Conservation (phyloP, 1,140 invertebrate species). For the Drosophila ambigua region DNA sequence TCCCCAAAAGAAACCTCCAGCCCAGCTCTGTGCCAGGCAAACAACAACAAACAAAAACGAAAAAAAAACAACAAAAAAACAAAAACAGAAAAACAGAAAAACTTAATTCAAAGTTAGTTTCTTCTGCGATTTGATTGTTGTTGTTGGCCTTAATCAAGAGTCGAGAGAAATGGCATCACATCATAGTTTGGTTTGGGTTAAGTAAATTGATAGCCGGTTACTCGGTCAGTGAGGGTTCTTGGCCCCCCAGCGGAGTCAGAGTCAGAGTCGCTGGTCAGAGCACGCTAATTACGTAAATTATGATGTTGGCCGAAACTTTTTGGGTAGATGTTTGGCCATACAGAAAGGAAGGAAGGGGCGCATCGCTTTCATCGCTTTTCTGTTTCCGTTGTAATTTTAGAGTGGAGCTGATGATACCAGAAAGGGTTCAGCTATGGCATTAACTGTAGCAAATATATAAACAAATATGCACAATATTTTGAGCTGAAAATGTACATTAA, state of each 20-base stretch:
- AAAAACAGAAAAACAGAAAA: background rate
- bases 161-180: conserved; percentile 62
- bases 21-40: conserved; percentile 3
- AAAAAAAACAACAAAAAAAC: conserved; percentile 1
- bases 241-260: conserved; percentile 8
- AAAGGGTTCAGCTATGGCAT: too few species aligned
- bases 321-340: conserved; percentile 11
- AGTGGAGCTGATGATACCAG: too few species aligned
- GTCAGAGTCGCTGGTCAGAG: conserved; percentile 10
- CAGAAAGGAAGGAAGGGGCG: too few species aligned
- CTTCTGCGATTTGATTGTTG: conserved; percentile 8
- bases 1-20: conserved; percentile 33
- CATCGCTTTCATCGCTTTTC: too few species aligned
- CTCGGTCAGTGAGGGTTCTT: conserved; percentile 45
- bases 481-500: too few species aligned
- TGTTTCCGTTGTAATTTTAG: too few species aligned
- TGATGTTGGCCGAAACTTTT: conserved; percentile 17
- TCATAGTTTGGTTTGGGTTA: conserved; percentile 47
- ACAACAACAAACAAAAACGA: conserved; percentile 13
- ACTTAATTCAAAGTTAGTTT: conserved; percentile 40
- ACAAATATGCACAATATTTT: too few species aligned
- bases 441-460: too few species aligned
- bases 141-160: conserved; percentile 66
- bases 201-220: conserved; percentile 36
- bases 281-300: conserved; percentile 42